Conservation (phyloP, 2,113 vertebrate genomes). For the Meles meles region DNA sequence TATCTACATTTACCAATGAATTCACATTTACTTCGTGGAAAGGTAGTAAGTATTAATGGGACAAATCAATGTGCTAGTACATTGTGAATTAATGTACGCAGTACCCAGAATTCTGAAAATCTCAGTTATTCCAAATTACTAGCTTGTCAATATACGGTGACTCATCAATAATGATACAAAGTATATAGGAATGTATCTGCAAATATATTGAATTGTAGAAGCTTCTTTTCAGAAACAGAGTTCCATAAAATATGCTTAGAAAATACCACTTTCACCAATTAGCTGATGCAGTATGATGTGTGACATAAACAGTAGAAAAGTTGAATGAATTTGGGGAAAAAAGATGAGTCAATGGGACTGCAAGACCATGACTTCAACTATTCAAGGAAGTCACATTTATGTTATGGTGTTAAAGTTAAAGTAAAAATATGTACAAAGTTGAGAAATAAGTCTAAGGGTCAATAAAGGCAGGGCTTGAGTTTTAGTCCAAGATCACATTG, state of each 20-base stretch:
- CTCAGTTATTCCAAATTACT: background rate
- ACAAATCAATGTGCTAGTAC: background rate
- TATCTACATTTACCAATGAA: background rate
- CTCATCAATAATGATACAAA: background rate
- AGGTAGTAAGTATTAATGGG: background rate
- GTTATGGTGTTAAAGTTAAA: background rate
- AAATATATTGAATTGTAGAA: background rate
- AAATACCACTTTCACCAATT: background rate
- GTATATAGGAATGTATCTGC: background rate
- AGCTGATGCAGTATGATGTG: background rate
- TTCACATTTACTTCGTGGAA: constrained; percentile 40
- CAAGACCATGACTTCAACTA: background rate
- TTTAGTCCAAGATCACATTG: background rate
- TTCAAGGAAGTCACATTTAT: background rate
- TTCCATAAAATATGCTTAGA: background rate
- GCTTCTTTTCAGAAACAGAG: background rate
- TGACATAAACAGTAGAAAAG: background rate
- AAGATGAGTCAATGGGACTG: background rate
- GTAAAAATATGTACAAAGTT: background rate
- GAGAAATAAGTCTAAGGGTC: background rate
- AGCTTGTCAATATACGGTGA: background rate
- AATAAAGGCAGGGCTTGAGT: background rate
- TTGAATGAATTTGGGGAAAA: background rate
- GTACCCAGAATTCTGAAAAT: background rate
- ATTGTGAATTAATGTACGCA: background rate